A percentile compares a stretch with the other conserved stretches of the same genome.
phyloP scores from a whole-genome alignment of 1,140 invertebrate genomes.

The Ganaspis sp. region DNA sequence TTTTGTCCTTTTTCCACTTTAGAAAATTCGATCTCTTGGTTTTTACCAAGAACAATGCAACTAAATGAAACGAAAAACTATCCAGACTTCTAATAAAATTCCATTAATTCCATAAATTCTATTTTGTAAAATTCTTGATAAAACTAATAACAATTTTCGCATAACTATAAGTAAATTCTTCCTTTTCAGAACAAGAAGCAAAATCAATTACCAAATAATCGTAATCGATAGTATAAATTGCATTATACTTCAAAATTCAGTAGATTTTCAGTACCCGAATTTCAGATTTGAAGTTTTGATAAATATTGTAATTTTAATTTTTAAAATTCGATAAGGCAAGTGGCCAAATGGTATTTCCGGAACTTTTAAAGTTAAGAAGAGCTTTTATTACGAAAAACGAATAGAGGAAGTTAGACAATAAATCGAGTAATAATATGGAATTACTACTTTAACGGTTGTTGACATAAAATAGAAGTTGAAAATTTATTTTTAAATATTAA shows the following conservation, averaged over 20 bases:
- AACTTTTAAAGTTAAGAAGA: neutral
- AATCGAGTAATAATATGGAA: neutral
- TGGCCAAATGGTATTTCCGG: neutral
- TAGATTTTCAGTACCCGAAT: neutral
- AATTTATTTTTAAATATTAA: too few species aligned
- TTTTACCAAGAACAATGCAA: constrained; percentile 16
- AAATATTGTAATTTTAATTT: neutral
- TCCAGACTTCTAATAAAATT: neutral
- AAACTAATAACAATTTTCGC: too few species aligned
- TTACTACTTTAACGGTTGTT: neutral
- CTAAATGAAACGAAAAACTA: neutral
- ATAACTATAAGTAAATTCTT: too few species aligned
- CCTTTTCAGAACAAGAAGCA: too few species aligned
- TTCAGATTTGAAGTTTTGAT: neutral
- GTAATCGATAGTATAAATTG: neutral
- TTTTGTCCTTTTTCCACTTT: constrained; percentile 22
- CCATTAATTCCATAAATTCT: neutral
- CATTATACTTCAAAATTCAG: too few species aligned
- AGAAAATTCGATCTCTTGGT: constrained; percentile 6
- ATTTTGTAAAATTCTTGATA: too few species aligned
- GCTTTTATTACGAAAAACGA: neutral
- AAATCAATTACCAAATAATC: neutral
- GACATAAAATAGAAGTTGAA: too few species aligned
- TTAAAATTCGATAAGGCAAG: neutral
- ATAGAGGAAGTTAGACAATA: neutral